A percentile compares a stretch with the other conserved stretches of the same genome.
Evolutionary conservation across 2,888 invertebrate species (phyloP).

Genomic region (Lithophane semibrunnea): DNA sequence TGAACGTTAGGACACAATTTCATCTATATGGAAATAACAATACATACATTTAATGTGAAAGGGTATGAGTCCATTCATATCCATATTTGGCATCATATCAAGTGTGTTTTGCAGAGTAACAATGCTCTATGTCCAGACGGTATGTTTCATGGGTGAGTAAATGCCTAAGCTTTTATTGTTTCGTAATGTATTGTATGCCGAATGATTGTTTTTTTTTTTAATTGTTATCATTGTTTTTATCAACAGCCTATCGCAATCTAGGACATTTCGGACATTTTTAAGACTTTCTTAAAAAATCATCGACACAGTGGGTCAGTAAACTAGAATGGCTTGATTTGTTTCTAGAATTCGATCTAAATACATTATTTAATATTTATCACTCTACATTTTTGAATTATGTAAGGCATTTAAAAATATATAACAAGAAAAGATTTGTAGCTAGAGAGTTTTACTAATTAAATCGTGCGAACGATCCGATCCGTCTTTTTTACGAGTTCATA

Average conservation of each 20-base stretch:
- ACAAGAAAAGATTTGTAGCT: background rate
- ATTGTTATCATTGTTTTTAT: slow-evolving; percentile 1
- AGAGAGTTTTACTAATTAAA: too few species aligned
- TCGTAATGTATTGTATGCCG: background rate
- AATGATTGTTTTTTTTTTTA: background rate
- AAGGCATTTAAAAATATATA: background rate
- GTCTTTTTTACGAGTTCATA: too few species aligned
- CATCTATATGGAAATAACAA: slow-evolving; percentile 66
- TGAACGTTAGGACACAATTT: slow-evolving; percentile 52
- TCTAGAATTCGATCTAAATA: slow-evolving; percentile 18
- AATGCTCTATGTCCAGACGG: slow-evolving; percentile 42
- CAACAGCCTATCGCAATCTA: background rate
- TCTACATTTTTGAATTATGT: slow-evolving; percentile 26
- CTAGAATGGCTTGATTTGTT: slow-evolving; percentile 14
- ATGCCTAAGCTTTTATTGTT: slow-evolving; percentile 33
- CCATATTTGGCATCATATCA: slow-evolving; percentile 66
- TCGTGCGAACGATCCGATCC: background rate
- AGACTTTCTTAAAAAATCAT: slow-evolving; percentile 19
- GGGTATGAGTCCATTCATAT: slow-evolving; percentile 59
- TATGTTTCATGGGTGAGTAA: slow-evolving; percentile 23
- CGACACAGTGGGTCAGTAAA: slow-evolving; percentile 11
- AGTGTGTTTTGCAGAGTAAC: slow-evolving; percentile 37
- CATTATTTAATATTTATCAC: slow-evolving; percentile 5
- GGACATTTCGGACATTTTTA: background rate
- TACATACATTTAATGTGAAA: slow-evolving; percentile 61